Percentiles rank a stretch among this genome's conserved stretches.
Evolutionary conservation across 2,113 vertebrate genomes (phyloP).

Genomic region (Phainopepla nitens): DNA sequence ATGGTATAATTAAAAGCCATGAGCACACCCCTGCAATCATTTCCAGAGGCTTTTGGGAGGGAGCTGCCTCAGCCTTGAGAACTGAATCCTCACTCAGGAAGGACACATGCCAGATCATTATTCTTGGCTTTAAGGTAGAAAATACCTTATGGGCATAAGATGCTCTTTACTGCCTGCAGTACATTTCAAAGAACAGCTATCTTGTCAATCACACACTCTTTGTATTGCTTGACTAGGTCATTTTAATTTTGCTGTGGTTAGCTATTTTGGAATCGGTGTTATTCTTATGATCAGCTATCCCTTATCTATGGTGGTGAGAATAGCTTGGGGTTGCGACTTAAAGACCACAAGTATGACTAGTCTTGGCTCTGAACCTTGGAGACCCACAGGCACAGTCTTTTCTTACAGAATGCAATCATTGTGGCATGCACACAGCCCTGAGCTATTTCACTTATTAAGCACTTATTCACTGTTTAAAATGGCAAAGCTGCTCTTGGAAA

Average conservation of each 20-base stretch:
- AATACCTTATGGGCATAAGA: slow-evolving; percentile 38
- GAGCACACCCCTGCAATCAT: neutral
- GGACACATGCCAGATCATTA: slow-evolving; percentile 56
- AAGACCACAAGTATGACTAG: slow-evolving; percentile 54
- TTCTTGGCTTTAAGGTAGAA: slow-evolving; percentile 40
- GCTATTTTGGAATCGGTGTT: slow-evolving; percentile 31
- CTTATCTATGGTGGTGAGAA: slow-evolving; percentile 36
- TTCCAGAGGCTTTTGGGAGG: slow-evolving; percentile 14
- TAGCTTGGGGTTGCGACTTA: slow-evolving; percentile 25
- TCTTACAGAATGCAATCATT: slow-evolving; percentile 61
- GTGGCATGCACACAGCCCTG: slow-evolving; percentile 50
- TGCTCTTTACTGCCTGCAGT: slow-evolving; percentile 28
- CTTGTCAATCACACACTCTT: slow-evolving; percentile 50
- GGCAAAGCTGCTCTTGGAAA: slow-evolving; percentile 60
- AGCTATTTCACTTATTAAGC: slow-evolving; percentile 63
- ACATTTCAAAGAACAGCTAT: slow-evolving; percentile 45
- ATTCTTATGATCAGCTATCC: slow-evolving; percentile 28
- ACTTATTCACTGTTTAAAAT: slow-evolving; percentile 62
- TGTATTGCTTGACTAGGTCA: slow-evolving; percentile 23
- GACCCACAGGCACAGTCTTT: slow-evolving; percentile 49
- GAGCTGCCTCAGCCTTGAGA: neutral
- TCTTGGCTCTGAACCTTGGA: slow-evolving; percentile 49
- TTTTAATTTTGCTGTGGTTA: slow-evolving; percentile 52
- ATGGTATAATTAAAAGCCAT: neutral
- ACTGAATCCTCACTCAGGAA: neutral